A percentile compares a stretch with the other conserved stretches of the same genome.
phyloP scores from a whole-genome alignment of 2,113 vertebrate species.

The Triplophysa rosa region DNA sequence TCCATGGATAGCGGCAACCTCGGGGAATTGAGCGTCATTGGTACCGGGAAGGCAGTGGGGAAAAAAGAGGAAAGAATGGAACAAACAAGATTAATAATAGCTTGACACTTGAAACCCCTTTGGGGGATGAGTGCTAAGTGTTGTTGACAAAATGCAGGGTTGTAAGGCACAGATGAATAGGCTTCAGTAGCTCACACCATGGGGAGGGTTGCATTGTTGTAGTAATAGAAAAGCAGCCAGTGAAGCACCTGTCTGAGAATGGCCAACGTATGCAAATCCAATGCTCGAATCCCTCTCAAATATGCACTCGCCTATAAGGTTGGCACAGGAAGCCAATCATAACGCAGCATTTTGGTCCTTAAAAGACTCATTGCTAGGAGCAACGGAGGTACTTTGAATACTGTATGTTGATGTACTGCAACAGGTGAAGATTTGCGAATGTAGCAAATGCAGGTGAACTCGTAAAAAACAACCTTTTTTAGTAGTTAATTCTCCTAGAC shows the following conservation, averaged over 20 bases:
- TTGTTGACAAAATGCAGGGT: slow-evolving; percentile 66
- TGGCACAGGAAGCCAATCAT: slow-evolving; percentile 20
- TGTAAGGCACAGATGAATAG: slow-evolving; percentile 60
- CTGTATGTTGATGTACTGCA: slow-evolving; percentile 20
- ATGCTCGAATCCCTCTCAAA: slow-evolving; percentile 75
- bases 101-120: slow-evolving; percentile 47
- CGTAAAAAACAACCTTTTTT: no score
- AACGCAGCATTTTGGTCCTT: slow-evolving; percentile 8
- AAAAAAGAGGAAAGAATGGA: slow-evolving; percentile 29
- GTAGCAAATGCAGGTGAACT: background rate
- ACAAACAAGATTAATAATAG: slow-evolving; percentile 57
- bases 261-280: slow-evolving; percentile 74
- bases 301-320: slow-evolving; percentile 76
- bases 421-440: slow-evolving; percentile 27
- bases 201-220: slow-evolving; percentile 44
- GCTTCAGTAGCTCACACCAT: slow-evolving; percentile 59
- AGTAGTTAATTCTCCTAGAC: no score
- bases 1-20: slow-evolving; percentile 43
- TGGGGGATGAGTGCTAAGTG: slow-evolving; percentile 56
- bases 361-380: slow-evolving; percentile 21
- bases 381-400: slow-evolving; percentile 32
- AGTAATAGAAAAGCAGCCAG: slow-evolving; percentile 59
- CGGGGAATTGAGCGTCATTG: slow-evolving; percentile 39
- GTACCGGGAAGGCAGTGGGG: slow-evolving; percentile 32
- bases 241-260: slow-evolving; percentile 62